Percentiles rank a stretch among this genome's conserved stretches.
Evolutionary conservation across 2,113 vertebrate species (phyloP).

Genomic region (Solea senegalensis): DNA sequence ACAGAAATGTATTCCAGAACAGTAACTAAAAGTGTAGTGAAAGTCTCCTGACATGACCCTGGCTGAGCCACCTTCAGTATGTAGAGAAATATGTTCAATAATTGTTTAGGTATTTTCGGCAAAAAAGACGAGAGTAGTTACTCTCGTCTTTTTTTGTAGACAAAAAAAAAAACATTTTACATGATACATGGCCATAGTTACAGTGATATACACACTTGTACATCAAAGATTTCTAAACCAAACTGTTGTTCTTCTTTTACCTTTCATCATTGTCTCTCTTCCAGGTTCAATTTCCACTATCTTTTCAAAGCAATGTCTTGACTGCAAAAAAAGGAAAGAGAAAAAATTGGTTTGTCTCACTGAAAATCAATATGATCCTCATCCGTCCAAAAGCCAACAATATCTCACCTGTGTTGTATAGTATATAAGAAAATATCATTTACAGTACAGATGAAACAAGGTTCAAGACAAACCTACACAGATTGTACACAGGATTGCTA

Average conservation of each 20-base stretch:
- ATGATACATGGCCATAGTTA: too few relatives aligned
- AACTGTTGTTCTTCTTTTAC: conserved; percentile 55
- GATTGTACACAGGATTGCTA: background rate
- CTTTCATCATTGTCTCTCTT: conserved; percentile 72
- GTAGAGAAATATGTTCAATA: background rate
- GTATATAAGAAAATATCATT: background rate
- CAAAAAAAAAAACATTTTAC: too few relatives aligned
- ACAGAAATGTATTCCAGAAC: conserved; percentile 7
- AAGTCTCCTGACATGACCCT: background rate
- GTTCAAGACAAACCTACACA: background rate
- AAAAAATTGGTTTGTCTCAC: conserved; percentile 9
- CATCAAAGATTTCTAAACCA: too few relatives aligned
- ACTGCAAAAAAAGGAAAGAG: conserved; percentile 60
- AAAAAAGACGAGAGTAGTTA: too few relatives aligned
- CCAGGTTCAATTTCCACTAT: conserved; percentile 74
- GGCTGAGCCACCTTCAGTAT: background rate
- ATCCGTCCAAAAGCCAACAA: background rate
- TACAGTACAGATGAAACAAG: too few relatives aligned
- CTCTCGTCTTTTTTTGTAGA: too few relatives aligned
- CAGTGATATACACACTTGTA: too few relatives aligned
- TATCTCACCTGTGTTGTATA: background rate
- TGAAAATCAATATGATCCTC: conserved; percentile 12
- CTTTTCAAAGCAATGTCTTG: conserved; percentile 78
- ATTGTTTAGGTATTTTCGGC: too few relatives aligned
- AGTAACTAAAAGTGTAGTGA: background rate